Conservation (phyloP, 1,140 invertebrate species). For the Hetaerina americana region DNA sequence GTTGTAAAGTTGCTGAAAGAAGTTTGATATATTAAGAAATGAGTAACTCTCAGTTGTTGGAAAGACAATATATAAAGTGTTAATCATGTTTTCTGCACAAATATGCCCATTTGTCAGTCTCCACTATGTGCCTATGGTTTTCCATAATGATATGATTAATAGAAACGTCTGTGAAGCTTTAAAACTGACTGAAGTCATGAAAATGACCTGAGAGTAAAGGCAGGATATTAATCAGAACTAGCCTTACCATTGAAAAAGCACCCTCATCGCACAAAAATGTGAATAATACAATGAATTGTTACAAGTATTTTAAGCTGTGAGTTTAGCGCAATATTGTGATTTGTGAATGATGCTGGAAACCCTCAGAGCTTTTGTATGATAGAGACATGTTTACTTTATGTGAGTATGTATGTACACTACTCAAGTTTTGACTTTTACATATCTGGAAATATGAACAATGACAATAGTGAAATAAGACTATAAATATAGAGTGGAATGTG, state of each 20-base stretch:
- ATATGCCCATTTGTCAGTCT: not conserved
- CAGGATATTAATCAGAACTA: not conserved
- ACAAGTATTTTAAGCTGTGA: not conserved
- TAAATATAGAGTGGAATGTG: not conserved
- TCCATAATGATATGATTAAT: not conserved
- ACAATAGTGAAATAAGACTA: not conserved
- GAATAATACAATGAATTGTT: conserved; percentile 1
- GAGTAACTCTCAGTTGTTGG: not conserved
- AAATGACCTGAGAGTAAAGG: not conserved
- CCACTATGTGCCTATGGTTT: not conserved
- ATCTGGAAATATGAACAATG: not conserved
- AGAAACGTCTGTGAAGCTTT: not conserved
- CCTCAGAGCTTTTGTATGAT: not conserved
- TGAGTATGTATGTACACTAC: not conserved
- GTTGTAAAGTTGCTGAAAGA: not conserved
- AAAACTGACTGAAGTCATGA: not conserved
- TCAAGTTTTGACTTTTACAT: not conserved
- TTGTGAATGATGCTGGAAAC: not conserved
- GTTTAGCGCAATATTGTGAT: not conserved
- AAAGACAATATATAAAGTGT: conserved; percentile 1
- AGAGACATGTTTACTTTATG: not conserved
- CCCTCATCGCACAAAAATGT: not conserved
- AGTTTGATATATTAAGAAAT: not conserved
- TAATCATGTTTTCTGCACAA: not conserved
- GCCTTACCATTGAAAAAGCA: not conserved